These are phyloP conservation scores for Hiodon tergisus DNA, from an alignment of 2,113 vertebrate species.

Conservation along the genomic window DNA sequence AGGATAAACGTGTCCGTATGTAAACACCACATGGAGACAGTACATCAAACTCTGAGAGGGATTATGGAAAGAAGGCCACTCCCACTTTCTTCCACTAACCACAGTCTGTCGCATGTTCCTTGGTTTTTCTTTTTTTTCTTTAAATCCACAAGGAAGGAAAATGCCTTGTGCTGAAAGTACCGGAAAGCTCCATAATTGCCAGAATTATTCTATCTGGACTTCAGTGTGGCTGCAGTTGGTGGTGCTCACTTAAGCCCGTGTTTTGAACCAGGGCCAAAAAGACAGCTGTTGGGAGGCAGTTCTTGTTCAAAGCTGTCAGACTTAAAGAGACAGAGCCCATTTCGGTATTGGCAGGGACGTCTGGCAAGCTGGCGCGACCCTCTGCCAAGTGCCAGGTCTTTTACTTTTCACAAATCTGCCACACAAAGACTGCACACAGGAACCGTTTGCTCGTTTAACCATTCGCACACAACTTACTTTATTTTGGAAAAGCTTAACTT, in stretches of 20 bases:
- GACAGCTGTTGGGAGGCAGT: slow-evolving; percentile 96
- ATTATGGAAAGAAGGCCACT: slow-evolving; percentile 8
- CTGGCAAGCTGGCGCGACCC: slow-evolving; percentile 50
- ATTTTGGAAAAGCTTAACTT: slow-evolving; percentile 36
- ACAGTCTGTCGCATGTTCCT: slow-evolving; percentile 10
- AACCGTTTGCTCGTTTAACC: slow-evolving; percentile 18
- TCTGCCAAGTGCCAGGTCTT: slow-evolving; percentile 52
- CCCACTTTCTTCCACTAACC: slow-evolving; percentile 14
- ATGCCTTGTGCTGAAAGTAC: slow-evolving; percentile 39
- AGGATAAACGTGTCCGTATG: slow-evolving; percentile 8
- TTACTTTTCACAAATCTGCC: slow-evolving; percentile 29
- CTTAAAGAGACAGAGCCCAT: slow-evolving; percentile 69
- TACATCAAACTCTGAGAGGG: not conserved
- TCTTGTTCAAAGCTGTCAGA: slow-evolving; percentile 88
- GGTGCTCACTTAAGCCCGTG: slow-evolving; percentile 75
- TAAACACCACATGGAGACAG: slow-evolving; percentile 18
- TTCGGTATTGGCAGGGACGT: slow-evolving; percentile 43
- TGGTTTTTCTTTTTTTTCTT: not conserved
- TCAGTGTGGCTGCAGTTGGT: slow-evolving; percentile 68
- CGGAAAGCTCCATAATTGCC: slow-evolving; percentile 68
- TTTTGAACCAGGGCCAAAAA: slow-evolving; percentile 86
- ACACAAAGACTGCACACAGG: slow-evolving; percentile 17
- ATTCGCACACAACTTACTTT: slow-evolving; percentile 15
- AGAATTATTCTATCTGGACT: slow-evolving; percentile 64
- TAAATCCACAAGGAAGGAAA: slow-evolving; percentile 14